Base-by-base conservation (phyloP, 2,113 vertebrate species). In the Gadus chalcogrammus region DNA sequence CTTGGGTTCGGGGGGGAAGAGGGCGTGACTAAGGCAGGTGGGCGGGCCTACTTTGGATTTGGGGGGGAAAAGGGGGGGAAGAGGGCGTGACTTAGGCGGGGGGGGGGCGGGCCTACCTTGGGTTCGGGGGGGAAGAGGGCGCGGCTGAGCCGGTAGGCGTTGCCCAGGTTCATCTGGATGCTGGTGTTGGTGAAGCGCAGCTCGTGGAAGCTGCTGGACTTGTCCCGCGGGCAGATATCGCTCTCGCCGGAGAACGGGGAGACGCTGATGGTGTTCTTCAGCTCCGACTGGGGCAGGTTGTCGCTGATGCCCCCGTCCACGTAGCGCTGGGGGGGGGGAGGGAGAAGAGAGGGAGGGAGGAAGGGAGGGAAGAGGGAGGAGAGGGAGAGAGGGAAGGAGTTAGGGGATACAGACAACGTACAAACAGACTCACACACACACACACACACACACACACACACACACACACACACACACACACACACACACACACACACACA, bases 191-290 rank as follows among this genome's bases (percentile, higher is more conserved):
- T 93, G 61, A 96, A 5, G 0, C 92, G 84, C 77, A 98, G 82
- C 31, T 94, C 90, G 0, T 95, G 90, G 66, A 96, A 94, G 86
- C 89, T 96, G 59, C 82, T 93, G 73, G 95, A 95, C 61, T 83
- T 91, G 68, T 93, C 92, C 4, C 90, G 93, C 3, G 97, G 97
- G 31, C 97, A 96, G 88, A 99, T 97, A 85, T 98, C 97, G 0
- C 86, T 90, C 78, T 98, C 96, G 4, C 96, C 97, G 0, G 92
- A 93, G 0, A 95, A 99, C 1, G 97, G 97, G 0, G 94, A 97
- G 80, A 99, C 83, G 0, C 92, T 95, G 89, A 99, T 95, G 80
- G 97, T 98, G 65, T 93, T 94, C 75, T 91, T 95, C 67, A 87
- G 72, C 24, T 95, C 93, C 0, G 90, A 88, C 73, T 87, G 88